Base-by-base conservation (phyloP, 35 echinoderm and acorn worm species). In the Ophioderma brevispina region DNA sequence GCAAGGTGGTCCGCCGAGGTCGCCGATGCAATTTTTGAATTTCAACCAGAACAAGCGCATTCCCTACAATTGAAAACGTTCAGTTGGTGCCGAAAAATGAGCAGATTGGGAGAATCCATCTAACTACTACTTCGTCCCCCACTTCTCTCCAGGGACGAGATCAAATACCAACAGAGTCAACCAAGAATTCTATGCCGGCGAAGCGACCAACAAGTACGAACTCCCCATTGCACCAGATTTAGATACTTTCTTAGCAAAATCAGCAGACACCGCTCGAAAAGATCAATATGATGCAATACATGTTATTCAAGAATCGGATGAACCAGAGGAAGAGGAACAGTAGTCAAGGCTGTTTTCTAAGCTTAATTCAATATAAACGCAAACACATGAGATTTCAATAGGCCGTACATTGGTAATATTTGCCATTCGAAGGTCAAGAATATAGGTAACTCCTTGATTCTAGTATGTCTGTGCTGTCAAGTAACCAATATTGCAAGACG, bases 161-260 rank as follows among this genome's bases (percentile, higher is more conserved):
- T 81, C 95, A 0, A 84, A 80, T 11, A 92, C 90, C 0, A 92
- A 94, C 31, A 93, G 94, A 38, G 33, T 37, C 25, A 36, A 88
- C 10, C 95, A 97, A 78, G 25, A 92, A 49, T 97, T 97, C 79
- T 97, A 97, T 37, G 95, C 95, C 18, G 95, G 95, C 17, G 84
- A 55, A 30, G 17, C 46, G 0, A 52, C 49, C 0, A 55, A 40
- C 2, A 82, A 87, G 32, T 97, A 97, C 85, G 85, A 88, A 80
- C 82, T 97, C 32, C 95, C 95, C 0, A 76, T 94, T 31, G 81
- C 94, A 4, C 92, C 92, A 70, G 59, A 70, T 25, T 6, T 70
- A 13, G 59, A 70, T 25, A 70, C 59, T 3, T 3, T 70, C n/a
- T 1, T 25, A 3, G 28, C 2, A 15, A 70, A 25, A 70, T 13